Evolutionary conservation across 2,888 invertebrate species (phyloP).

Genomic region (Lithodes maja): DNA sequence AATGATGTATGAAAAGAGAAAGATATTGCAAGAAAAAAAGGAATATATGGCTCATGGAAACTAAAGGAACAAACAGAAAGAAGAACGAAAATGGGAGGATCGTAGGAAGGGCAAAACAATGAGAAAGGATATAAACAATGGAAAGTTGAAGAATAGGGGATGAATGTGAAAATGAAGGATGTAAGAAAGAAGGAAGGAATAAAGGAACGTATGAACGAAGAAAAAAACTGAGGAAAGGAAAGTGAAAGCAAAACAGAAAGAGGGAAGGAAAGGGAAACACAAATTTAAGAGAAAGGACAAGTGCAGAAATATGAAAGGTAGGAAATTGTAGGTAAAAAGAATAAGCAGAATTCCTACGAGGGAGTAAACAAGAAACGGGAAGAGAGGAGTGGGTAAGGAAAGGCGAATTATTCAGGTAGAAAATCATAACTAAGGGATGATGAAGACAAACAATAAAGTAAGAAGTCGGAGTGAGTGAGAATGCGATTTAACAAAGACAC

Average conservation of each 20-base stretch:
- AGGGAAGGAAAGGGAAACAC: not conserved
- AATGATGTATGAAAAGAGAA: not conserved
- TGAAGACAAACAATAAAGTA: too few relatives aligned
- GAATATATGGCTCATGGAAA: not conserved
- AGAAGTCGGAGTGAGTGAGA: too few relatives aligned
- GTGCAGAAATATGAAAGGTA: too few relatives aligned
- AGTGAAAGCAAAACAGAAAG: not conserved
- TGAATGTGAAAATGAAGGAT: not conserved
- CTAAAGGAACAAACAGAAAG: not conserved
- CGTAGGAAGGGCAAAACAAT: not conserved
- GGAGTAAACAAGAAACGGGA: too few relatives aligned
- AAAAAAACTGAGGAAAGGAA: not conserved
- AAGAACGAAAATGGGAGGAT: not conserved
- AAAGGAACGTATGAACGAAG: not conserved
- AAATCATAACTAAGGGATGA: too few relatives aligned
- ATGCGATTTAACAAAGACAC: too few relatives aligned
- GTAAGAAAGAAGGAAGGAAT: not conserved
- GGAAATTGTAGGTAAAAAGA: too few relatives aligned
- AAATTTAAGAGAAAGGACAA: too few relatives aligned
- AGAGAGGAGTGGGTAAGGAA: too few relatives aligned
- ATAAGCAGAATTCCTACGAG: too few relatives aligned
- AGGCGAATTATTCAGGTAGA: too few relatives aligned
- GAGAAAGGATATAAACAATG: not conserved
- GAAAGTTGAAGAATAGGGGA: not conserved
- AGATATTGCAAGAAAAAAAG: not conserved